Percentiles rank a stretch among this genome's conserved stretches.
Conservation (phyloP, 2,888 invertebrate genomes). For the Spialia ferax region DNA sequence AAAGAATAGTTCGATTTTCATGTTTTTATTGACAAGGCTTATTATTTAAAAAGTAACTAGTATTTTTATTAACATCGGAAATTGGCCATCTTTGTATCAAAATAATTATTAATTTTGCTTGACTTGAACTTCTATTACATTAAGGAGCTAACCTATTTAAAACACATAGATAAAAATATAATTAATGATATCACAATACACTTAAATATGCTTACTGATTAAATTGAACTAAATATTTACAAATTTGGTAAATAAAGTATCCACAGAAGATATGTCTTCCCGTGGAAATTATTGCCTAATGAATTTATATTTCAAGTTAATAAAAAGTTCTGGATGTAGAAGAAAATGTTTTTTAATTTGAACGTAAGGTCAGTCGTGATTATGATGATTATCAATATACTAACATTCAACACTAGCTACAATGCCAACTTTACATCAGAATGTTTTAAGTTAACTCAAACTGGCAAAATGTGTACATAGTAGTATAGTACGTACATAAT, state of each 20-base stretch:
- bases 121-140: slow-evolving; percentile 50
- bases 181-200: slow-evolving; percentile 74
- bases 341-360: neutral
- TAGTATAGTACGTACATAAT: no score
- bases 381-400: slow-evolving; percentile 30
- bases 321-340: neutral
- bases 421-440: no score
- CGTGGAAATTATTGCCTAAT: slow-evolving; percentile 4
- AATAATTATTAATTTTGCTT: slow-evolving; percentile 43
- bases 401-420: neutral
- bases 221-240: slow-evolving; percentile 81
- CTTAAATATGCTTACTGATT: slow-evolving; percentile 62
- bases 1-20: slow-evolving; percentile 43
- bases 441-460: no score
- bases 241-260: slow-evolving; percentile 59
- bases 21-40: slow-evolving; percentile 61
- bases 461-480: no score
- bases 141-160: slow-evolving; percentile 56
- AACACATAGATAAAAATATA: slow-evolving; percentile 58
- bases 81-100: slow-evolving; percentile 45
- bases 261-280: slow-evolving; percentile 20
- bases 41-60: slow-evolving; percentile 58
- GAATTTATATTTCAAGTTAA: neutral
- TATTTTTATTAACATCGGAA: slow-evolving; percentile 58
- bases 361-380: slow-evolving; percentile 11